Evolutionary conservation across 1,140 invertebrate genomes (phyloP), one percentile per base, ranked within the genome.

Genomic region (Melipona quadrifasciata): DNA sequence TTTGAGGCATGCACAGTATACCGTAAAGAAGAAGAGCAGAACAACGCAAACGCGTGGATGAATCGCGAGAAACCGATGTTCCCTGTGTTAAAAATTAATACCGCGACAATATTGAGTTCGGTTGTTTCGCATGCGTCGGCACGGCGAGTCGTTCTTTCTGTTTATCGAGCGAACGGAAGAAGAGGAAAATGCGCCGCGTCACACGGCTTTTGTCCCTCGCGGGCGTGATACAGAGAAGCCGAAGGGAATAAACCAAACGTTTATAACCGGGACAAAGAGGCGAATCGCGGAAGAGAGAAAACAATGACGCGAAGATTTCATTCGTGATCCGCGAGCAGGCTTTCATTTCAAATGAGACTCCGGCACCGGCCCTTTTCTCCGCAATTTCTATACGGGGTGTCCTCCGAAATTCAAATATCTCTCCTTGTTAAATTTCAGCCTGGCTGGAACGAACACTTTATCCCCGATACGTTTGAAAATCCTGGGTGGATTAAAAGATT

Each of bases 231-330:
- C 39, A 72, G 79, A 80, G 79, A 72, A 72, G 67, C n/a, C 27
- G 57, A 73, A 72, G 14, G 57, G 70, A 81, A 73, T 81, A 71
- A 61, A 64, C 68, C 39, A 64, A 72, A 81, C 79, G 70, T 58
- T 81, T 73, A 53, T 72, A 64, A 61, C 39, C n/a, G 16, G 53
- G 39, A 81, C 79, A 81, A 81, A 81, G 70, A 81, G n/a, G 21
- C 79, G 79, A 39, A 73, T 64, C 68, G 70, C 27, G 79, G 70
- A 73, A 73, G 79, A 81, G 79, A 21, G 57, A 53, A 80, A 80
- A 80, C 79, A 80, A 80, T 80, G 79, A 80, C 39, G 55, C 79
- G 67, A 72, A 80, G 79, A 80, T 80, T 72, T 72, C 68, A 80
- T 80, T 72, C 39, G 79, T 34, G 68, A 73, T 81, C 67, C 67